These are phyloP conservation scores for Germaria angustata DNA, from an alignment of 2,888 invertebrate species.

Conservation along the genomic window DNA sequence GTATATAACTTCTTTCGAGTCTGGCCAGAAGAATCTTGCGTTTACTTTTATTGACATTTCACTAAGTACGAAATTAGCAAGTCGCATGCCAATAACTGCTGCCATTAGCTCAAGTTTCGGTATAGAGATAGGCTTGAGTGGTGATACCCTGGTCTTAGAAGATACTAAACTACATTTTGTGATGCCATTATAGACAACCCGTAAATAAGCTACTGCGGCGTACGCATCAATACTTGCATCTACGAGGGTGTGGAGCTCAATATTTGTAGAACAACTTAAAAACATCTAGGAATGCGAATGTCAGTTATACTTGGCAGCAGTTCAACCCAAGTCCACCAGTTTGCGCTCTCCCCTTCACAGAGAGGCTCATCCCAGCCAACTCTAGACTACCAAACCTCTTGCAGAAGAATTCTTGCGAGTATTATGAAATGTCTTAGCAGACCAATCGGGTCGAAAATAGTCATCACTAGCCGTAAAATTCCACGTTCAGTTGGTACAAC, in stretches of 20 bases:
- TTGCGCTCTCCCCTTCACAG: constrained; percentile 43
- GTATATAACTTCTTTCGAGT: neutral
- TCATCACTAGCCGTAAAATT: no score
- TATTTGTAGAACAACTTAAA: constrained; percentile 5
- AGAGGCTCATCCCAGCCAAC: constrained; percentile 39
- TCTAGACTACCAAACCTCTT: no score
- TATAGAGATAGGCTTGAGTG: constrained; percentile 52
- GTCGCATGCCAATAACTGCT: constrained; percentile 36
- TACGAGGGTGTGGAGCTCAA: no score
- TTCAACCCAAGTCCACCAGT: neutral
- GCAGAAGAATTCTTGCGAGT: constrained; percentile 13
- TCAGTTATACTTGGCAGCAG: constrained; percentile 61
- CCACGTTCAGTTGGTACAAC: no score
- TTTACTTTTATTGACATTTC: constrained; percentile 4
- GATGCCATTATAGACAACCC: neutral
- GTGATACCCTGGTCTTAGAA: constrained; percentile 54
- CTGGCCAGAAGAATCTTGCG: neutral
- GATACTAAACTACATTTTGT: constrained; percentile 16
- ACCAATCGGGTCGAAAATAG: no score
- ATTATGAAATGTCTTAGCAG: no score
- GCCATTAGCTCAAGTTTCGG: constrained; percentile 63
- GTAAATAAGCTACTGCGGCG: constrained; percentile 49
- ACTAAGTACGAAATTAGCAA: constrained; percentile 32
- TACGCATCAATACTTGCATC: constrained; percentile 59
- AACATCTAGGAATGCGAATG: constrained; percentile 37